A percentile compares a stretch with the other conserved stretches of the same genome.
Conservation (phyloP, 2,797 vertebrate species). For the Sarcophilus harrisii region DNA sequence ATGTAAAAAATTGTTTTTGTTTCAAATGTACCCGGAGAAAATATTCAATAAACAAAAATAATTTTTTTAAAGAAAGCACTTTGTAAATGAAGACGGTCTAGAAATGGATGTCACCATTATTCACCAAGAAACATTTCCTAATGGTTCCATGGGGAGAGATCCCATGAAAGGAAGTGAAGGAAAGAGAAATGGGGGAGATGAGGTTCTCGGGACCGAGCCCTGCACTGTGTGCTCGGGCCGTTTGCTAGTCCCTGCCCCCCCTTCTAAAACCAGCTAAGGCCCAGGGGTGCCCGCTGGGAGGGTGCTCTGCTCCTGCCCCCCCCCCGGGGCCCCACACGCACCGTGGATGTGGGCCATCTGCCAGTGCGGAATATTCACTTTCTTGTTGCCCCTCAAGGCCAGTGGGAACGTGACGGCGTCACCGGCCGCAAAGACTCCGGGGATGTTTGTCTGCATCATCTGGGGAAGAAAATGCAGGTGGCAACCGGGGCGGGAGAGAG, state of each 20-base stretch:
- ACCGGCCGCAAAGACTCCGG: conserved; percentile 95
- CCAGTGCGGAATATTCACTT: conserved; percentile 98
- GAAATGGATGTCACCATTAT: background rate
- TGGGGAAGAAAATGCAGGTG: conserved; percentile 70
- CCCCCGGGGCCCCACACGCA: conserved; percentile 79
- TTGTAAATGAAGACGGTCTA: background rate
- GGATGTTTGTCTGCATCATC: conserved; percentile 97
- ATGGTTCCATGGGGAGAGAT: background rate
- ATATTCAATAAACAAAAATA: too few relatives aligned
- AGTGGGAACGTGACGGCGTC: conserved; percentile 95
- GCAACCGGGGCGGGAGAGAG: background rate
- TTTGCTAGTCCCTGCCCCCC: rapidly evolving
- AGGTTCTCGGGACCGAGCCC: background rate
- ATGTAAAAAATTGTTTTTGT: too few relatives aligned
- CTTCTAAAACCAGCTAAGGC: background rate
- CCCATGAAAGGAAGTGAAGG: background rate
- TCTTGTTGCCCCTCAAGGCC: conserved; percentile 94
- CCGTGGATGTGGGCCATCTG: conserved; percentile 99
- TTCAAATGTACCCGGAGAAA: too few relatives aligned
- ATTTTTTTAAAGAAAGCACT: too few relatives aligned
- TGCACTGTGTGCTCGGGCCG: too few relatives aligned
- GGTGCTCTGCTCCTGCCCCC: background rate
- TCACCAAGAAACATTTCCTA: background rate
- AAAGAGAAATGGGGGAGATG: background rate
- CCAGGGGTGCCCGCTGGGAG: background rate